phyloP scores from a whole-genome alignment of 2,113 vertebrate species.

The Pardalotus punctatus region DNA sequence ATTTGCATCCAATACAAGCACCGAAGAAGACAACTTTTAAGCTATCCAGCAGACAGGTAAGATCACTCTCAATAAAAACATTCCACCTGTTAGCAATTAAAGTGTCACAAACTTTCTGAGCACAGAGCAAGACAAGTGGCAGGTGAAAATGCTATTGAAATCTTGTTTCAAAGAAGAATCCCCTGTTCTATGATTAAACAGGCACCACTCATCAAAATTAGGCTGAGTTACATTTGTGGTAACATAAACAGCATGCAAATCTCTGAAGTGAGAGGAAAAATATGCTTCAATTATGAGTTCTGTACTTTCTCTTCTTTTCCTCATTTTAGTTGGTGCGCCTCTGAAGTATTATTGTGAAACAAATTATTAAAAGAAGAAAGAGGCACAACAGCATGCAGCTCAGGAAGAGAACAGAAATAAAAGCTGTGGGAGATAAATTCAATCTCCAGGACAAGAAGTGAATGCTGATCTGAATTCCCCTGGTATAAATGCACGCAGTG shows the following conservation, averaged over 20 bases:
- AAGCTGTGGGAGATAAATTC: slow-evolving; percentile 37
- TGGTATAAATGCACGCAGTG: background rate
- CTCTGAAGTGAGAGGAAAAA: background rate
- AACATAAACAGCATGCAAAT: background rate
- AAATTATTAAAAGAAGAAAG: slow-evolving; percentile 30
- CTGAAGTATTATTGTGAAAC: background rate
- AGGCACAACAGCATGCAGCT: background rate
- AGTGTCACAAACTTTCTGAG: background rate
- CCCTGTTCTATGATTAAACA: background rate
- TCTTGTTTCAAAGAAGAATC: background rate
- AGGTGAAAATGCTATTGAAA: background rate
- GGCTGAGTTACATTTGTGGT: background rate
- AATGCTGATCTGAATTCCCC: background rate
- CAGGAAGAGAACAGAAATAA: background rate
- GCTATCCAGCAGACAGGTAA: background rate
- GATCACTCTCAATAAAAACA: background rate
- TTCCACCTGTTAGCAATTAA: background rate
- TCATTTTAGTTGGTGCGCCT: background rate
- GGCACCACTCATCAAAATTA: background rate
- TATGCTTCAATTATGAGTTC: background rate
- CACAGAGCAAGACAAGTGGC: background rate
- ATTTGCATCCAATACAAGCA: background rate
- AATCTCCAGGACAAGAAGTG: background rate
- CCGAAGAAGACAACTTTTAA: background rate
- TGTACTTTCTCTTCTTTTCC: background rate